These are phyloP conservation scores for Clinocottus analis DNA, from an alignment of 2,113 vertebrate genomes.

Conservation along the genomic window DNA sequence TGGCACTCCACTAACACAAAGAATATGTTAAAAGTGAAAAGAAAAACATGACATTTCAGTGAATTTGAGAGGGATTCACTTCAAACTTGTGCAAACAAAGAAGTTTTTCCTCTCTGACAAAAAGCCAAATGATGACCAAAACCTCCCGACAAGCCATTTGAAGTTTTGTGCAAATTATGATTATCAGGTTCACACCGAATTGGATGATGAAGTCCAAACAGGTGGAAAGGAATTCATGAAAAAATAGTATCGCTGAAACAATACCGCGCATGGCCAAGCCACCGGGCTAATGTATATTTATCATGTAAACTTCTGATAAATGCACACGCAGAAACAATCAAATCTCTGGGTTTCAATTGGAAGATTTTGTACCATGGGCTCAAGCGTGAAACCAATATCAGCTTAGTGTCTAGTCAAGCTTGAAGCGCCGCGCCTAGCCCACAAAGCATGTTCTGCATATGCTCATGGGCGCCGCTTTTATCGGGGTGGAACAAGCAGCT, in stretches of 20 bases:
- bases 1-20: slow-evolving; percentile 16
- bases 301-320: slow-evolving; percentile 84
- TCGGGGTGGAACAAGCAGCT: slow-evolving; percentile 78
- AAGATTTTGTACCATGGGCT: slow-evolving; percentile 69
- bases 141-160: slow-evolving; percentile 59
- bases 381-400: slow-evolving; percentile 85
- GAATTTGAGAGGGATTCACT: slow-evolving; percentile 41
- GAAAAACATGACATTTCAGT: neutral
- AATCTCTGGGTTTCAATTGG: slow-evolving; percentile 75
- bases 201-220: slow-evolving; percentile 79
- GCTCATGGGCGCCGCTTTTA: slow-evolving; percentile 75
- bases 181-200: slow-evolving; percentile 61
- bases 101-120: slow-evolving; percentile 28
- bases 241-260: slow-evolving; percentile 71
- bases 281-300: slow-evolving; percentile 80
- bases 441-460: slow-evolving; percentile 82
- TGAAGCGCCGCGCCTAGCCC: slow-evolving; percentile 74
- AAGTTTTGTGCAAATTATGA: slow-evolving; percentile 72
- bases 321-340: slow-evolving; percentile 85
- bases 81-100: slow-evolving; percentile 50
- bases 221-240: slow-evolving; percentile 65
- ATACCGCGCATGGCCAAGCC: slow-evolving; percentile 77
- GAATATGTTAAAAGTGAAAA: neutral
- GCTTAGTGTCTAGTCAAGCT: slow-evolving; percentile 84
- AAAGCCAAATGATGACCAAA: slow-evolving; percentile 35